Evolutionary conservation across 2,113 vertebrate species (phyloP).

Genomic region (Sylvia atricapilla): DNA sequence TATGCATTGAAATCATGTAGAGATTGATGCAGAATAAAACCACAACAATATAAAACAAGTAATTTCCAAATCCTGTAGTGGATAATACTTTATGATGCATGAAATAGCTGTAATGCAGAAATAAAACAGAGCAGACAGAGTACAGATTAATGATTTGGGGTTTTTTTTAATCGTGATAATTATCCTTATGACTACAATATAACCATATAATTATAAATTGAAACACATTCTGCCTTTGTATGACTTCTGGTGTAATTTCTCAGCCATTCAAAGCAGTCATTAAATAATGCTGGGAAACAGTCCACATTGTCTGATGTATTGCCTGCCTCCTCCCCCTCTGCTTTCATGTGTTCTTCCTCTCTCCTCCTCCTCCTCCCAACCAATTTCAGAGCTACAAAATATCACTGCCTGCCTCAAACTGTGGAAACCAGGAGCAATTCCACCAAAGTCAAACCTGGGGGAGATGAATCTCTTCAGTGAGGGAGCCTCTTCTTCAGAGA

Average conservation of each 20-base stretch:
- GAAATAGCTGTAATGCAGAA: slow-evolving; percentile 27
- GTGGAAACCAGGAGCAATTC: not conserved
- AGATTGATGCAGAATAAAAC: not conserved
- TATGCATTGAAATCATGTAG: not conserved
- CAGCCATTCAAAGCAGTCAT: slow-evolving; percentile 6
- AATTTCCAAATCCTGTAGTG: slow-evolving; percentile 26
- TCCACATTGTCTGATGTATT: not conserved
- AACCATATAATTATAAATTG: slow-evolving; percentile 30
- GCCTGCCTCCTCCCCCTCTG: not conserved
- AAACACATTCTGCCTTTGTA: not conserved
- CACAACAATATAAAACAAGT: not conserved
- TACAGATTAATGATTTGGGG: not conserved
- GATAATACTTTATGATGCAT: slow-evolving; percentile 32
- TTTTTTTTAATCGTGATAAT: slow-evolving; percentile 9
- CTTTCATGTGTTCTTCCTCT: not conserved
- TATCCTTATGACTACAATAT: slow-evolving; percentile 29
- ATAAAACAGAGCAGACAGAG: not conserved
- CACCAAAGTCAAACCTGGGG: not conserved
- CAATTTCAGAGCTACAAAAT: not conserved
- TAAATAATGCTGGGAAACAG: not conserved
- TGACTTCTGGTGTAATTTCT: slow-evolving; percentile 3
- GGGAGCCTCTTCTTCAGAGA: not conserved
- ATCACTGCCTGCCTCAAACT: not conserved
- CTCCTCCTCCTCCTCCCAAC: not conserved
- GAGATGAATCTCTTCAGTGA: not conserved